Evolutionary conservation across 2,888 invertebrate species (phyloP).

Genomic region (Mesopsocus fuscifrons): DNA sequence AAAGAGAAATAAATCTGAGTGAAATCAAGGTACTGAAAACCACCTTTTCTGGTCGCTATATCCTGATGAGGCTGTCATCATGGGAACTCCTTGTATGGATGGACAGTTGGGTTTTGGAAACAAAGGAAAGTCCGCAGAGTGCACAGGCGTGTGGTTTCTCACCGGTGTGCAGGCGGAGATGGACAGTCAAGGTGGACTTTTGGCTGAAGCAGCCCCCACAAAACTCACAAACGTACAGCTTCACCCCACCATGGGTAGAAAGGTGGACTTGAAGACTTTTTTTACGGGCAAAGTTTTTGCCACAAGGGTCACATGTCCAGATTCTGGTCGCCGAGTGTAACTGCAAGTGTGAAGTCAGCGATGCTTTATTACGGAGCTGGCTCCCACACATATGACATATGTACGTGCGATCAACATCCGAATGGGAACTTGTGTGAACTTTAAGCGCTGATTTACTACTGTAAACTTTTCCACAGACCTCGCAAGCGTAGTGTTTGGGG

Average conservation of each 20-base stretch:
- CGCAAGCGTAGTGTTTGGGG: neutral
- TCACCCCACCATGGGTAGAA: slow-evolving; percentile 3
- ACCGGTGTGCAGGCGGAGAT: slow-evolving; percentile 2
- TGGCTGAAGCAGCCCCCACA: slow-evolving; percentile 8
- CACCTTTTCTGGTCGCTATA: too few relatives aligned
- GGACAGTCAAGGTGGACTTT: slow-evolving; percentile 5
- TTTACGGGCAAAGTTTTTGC: slow-evolving; percentile 3
- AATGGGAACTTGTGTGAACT: neutral
- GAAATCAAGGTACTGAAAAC: too few relatives aligned
- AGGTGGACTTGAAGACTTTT: slow-evolving; percentile 8
- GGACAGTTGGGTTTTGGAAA: slow-evolving; percentile 17
- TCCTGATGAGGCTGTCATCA: neutral
- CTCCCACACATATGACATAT: slow-evolving; percentile 3
- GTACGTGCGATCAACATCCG: neutral
- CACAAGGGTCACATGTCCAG: neutral
- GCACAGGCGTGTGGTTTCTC: neutral
- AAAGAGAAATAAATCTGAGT: too few relatives aligned
- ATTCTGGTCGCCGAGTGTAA: neutral
- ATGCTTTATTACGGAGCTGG: neutral
- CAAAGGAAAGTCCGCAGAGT: slow-evolving; percentile 8
- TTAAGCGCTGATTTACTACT: slow-evolving; percentile 3
- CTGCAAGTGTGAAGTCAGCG: neutral
- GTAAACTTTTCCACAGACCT: neutral
- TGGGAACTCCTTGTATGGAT: slow-evolving; percentile 11
- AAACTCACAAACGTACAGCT: slow-evolving; percentile 5